Conservation (phyloP, 2,797 vertebrate genomes). For the Sebastiscus tertius region DNA sequence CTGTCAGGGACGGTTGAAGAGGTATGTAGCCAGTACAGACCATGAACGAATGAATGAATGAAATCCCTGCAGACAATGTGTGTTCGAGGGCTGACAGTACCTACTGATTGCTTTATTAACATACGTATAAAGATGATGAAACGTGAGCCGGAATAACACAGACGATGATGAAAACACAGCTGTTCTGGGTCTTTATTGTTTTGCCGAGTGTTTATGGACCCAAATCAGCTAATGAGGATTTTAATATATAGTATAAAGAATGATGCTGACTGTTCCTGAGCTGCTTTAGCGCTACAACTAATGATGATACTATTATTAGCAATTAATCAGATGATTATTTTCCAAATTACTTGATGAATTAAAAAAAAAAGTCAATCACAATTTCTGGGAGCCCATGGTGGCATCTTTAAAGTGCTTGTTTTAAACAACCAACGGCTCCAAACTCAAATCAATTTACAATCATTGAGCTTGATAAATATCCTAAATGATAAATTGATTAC, state of each 20-base stretch:
- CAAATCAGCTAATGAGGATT: not conserved
- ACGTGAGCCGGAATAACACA: not conserved
- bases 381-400: too few relatives aligned
- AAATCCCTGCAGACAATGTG: not conserved
- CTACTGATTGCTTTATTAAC: slow-evolving; percentile 9
- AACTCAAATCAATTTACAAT: not conserved
- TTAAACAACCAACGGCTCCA: too few relatives aligned
- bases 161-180: not conserved
- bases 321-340: not conserved
- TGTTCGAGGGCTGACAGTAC: not conserved
- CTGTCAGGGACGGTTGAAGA: slow-evolving; percentile 39
- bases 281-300: not conserved
- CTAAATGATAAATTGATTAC: not conserved
- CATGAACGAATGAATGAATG: slow-evolving; percentile 13
- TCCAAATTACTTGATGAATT: not conserved
- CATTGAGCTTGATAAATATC: not conserved
- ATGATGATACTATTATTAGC: not conserved
- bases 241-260: not conserved
- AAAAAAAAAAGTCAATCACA: not conserved
- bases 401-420: too few relatives aligned
- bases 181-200: slow-evolving; percentile 17
- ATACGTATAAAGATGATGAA: slow-evolving; percentile 1
- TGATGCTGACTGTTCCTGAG: not conserved
- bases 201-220: not conserved
- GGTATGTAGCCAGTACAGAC: not conserved